Conservation (phyloP, 2,888 invertebrate genomes). For the Pachydiplax longipennis region DNA sequence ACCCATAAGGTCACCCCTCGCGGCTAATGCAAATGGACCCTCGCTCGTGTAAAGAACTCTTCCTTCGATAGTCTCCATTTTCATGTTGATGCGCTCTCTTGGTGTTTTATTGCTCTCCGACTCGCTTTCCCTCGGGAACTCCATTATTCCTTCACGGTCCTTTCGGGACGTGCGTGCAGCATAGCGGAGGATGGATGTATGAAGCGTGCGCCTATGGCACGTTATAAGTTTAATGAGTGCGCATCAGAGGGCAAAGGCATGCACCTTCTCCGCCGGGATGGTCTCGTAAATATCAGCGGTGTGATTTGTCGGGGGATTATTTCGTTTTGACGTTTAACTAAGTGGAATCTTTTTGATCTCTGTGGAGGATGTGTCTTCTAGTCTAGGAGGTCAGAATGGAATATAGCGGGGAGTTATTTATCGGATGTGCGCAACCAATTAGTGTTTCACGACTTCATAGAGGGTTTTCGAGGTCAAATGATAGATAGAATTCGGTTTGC, state of each 20-base stretch:
- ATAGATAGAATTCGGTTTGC: slow-evolving; percentile 14
- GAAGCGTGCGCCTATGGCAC: not conserved
- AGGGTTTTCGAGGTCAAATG: not conserved
- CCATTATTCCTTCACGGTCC: not conserved
- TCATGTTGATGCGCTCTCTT: not conserved
- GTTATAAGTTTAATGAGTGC: slow-evolving; percentile 20
- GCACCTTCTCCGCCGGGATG: not conserved
- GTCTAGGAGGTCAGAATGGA: not conserved
- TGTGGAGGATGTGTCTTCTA: not conserved
- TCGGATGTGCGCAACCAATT: slow-evolving; percentile 12
- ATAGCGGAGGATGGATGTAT: slow-evolving; percentile 2
- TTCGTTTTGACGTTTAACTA: not conserved
- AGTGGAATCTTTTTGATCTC: slow-evolving; percentile 13
- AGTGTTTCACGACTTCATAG: slow-evolving; percentile 38
- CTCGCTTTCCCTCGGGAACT: not conserved
- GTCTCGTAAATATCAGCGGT: slow-evolving; percentile 9
- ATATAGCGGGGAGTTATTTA: slow-evolving; percentile 12
- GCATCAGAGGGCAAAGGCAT: not conserved
- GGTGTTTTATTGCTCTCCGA: not conserved
- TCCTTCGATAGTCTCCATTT: not conserved
- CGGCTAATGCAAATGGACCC: not conserved
- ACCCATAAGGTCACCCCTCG: not conserved
- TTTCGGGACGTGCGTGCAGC: not conserved
- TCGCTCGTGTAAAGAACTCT: not conserved
- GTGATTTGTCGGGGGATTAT: slow-evolving; percentile 30